Conservation (phyloP, 2,888 invertebrate species). For the Cerastis leucographa region DNA sequence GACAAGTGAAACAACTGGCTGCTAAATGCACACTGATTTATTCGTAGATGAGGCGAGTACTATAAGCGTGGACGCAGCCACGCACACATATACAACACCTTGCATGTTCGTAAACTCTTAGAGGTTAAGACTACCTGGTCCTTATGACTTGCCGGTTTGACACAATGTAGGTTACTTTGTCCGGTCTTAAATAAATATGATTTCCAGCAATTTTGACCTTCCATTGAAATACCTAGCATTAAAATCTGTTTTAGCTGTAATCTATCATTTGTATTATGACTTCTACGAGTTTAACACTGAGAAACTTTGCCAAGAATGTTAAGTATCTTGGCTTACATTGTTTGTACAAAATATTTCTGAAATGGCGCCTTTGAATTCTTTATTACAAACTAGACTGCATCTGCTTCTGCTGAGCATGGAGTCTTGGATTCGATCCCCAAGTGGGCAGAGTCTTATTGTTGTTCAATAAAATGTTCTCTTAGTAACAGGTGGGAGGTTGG, state of each 20-base stretch:
- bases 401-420: not conserved
- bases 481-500: not conserved
- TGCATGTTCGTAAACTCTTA: not conserved
- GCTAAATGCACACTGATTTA: too few relatives aligned
- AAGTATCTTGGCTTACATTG: constrained; percentile 4
- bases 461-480: not conserved
- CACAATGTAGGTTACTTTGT: not conserved
- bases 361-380: not conserved
- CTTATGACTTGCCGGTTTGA: not conserved
- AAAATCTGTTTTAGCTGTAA: constrained; percentile 2
- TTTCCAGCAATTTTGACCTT: constrained; percentile 5
- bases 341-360: constrained; percentile 10
- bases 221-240: not conserved
- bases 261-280: constrained; percentile 27
- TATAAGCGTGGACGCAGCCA: too few relatives aligned
- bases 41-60: too few relatives aligned
- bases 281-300: not conserved
- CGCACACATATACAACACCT: too few relatives aligned
- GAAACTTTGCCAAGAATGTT: constrained; percentile 27
- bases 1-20: too few relatives aligned
- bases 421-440: not conserved
- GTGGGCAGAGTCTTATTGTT: not conserved
- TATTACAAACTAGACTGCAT: not conserved
- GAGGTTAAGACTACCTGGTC: not conserved
- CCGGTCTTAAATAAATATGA: not conserved